Evolutionary conservation across 2,888 invertebrate species (phyloP), one percentile per base, ranked within the genome.

Genomic region (Brenthis ino): DNA sequence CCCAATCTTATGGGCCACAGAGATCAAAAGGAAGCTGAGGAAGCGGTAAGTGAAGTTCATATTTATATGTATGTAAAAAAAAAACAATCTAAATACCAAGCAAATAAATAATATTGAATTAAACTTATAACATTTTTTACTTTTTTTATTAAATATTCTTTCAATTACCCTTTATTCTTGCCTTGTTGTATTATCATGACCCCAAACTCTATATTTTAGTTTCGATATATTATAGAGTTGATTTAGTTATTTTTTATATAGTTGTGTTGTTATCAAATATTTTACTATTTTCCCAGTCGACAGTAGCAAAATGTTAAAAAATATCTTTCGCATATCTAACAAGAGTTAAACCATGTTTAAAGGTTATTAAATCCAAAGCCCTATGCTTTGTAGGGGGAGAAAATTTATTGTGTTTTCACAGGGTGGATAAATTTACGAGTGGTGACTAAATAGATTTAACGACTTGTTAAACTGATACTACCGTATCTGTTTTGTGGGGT

Each of bases 1-100:
- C 98, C 98, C 64, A 98, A 98, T 91, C 94, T 96, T 72, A 95
- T 97, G 87, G 96, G 96, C 1, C 97, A 98, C 84, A 93, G 94
- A 72, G 95, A 95, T 82, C 97, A 97, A 88, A 94, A 95, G 78
- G 96, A 96, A 82, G 97, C 97, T 65, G 96, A 96, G 80, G 93
- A 95, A 81, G 95, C 95, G 94, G 96, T 97, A 92, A 95, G 90
- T 60, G 28, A 11, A 48, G 16, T 1, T n/a, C 2, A 37, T 37
- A 16, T 1, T 37, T n/a, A n/a, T 14, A 6, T 51, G 4, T 51
- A n/a, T 51, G 14, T 51, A 12, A 3, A 2, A 51, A 16, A 37
- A 43, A 3, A 43, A 2, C 37, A 11, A 43, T 4, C 16, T 2
- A n/a, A n/a, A 16, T 6, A 6, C 51, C 51, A 51, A 51, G 51